Conservation (phyloP, 2,888 invertebrate species). For the Hyles lineata region DNA sequence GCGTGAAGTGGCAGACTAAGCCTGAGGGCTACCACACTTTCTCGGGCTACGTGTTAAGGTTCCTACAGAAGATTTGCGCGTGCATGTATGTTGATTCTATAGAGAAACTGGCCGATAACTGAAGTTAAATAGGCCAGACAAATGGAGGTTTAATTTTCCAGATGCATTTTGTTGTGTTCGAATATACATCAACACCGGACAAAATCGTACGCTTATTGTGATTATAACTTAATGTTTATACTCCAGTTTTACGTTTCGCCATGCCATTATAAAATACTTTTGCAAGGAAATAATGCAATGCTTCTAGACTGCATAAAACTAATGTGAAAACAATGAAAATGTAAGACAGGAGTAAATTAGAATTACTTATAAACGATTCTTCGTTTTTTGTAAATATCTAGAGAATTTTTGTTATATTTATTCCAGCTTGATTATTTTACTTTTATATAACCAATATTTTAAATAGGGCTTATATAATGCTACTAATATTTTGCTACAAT, state of each 20-base stretch:
- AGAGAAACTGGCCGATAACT: slow-evolving; percentile 78
- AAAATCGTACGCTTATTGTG: not conserved
- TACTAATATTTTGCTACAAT: not conserved
- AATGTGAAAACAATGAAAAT: too few species aligned
- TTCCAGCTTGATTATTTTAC: not conserved
- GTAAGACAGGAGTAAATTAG: not conserved
- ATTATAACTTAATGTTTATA: not conserved
- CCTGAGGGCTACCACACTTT: slow-evolving; percentile 81
- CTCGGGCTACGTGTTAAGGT: slow-evolving; percentile 80
- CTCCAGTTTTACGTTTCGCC: not conserved
- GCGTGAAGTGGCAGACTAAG: slow-evolving; percentile 87
- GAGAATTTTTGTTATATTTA: not conserved
- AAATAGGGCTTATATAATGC: not conserved
- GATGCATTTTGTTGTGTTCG: not conserved
- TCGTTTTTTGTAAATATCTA: not conserved
- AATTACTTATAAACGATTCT: not conserved
- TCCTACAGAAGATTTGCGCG: slow-evolving; percentile 86
- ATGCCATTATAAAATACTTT: not conserved
- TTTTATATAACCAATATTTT: not conserved
- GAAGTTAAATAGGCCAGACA: not conserved
- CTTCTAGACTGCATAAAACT: too few species aligned
- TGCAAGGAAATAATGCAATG: too few species aligned
- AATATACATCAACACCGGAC: not conserved
- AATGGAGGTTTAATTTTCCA: not conserved
- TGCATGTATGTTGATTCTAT: slow-evolving; percentile 86